phyloP scores from a whole-genome alignment of 2,113 vertebrate genomes.

The Laterallus jamaicensis region DNA sequence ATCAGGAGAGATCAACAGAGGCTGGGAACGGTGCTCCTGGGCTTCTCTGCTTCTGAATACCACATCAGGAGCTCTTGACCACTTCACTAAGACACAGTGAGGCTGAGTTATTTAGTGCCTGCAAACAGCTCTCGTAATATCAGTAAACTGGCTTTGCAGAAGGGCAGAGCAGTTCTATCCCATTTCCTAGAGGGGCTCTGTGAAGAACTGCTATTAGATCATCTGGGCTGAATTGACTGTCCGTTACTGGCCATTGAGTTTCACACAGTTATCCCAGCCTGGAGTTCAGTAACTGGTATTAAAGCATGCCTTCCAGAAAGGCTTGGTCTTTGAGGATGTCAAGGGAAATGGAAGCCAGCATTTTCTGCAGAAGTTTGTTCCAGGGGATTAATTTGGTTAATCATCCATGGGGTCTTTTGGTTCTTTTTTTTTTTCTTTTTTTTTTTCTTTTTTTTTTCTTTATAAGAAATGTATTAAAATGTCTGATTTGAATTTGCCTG shows the following conservation, averaged over 20 bases:
- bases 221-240: neutral
- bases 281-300: neutral
- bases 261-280: neutral
- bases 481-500: conserved; percentile 8
- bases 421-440: no score
- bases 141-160: neutral
- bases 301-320: conserved; percentile 50
- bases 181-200: neutral
- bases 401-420: neutral
- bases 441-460: neutral
- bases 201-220: neutral
- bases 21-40: neutral
- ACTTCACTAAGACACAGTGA: rapidly evolving
- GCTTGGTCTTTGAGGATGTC: conserved; percentile 9
- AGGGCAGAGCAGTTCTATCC: neutral
- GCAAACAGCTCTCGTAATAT: neutral
- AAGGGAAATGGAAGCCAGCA: neutral
- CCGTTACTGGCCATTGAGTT: conserved; percentile 1
- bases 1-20: neutral
- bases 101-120: neutral
- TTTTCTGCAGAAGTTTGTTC: conserved; percentile 7
- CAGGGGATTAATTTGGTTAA: conserved; percentile 43
- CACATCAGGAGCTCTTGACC: rapidly evolving
- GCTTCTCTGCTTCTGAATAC: neutral
- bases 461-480: neutral